These are phyloP conservation scores for Arrhopalites spinosus DNA, from an alignment of 2,888 invertebrate genomes.

Conservation along the genomic window DNA sequence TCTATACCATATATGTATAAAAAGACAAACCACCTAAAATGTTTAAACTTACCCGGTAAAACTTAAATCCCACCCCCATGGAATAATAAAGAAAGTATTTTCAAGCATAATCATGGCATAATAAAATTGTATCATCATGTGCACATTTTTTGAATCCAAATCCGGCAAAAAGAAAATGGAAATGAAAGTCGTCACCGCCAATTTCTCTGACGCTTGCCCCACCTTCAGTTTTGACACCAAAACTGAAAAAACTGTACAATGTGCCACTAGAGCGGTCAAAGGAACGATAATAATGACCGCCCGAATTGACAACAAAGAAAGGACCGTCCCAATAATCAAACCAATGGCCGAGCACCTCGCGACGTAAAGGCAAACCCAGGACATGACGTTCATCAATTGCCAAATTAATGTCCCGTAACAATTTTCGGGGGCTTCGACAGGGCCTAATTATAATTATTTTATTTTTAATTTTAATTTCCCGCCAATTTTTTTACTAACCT, in stretches of 20 bases:
- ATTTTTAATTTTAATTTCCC: no score
- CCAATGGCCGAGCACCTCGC: slow-evolving; percentile 48
- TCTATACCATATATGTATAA: no score
- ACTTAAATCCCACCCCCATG: slow-evolving; percentile 44
- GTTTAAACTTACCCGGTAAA: slow-evolving; percentile 16
- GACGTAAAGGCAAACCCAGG: slow-evolving; percentile 51
- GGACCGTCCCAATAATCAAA: slow-evolving; percentile 28
- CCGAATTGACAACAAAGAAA: slow-evolving; percentile 34
- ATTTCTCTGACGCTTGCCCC: slow-evolving; percentile 50
- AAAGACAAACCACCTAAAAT: no score
- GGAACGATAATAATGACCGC: slow-evolving; percentile 33
- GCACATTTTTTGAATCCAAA: slow-evolving; percentile 41
- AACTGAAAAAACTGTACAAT: slow-evolving; percentile 43
- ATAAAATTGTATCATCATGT: slow-evolving; percentile 49
- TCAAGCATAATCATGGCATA: slow-evolving; percentile 47
- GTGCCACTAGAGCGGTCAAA: no score
- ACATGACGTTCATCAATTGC: slow-evolving; percentile 44
- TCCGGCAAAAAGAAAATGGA: slow-evolving; percentile 54
- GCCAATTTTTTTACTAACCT: slow-evolving; percentile 29
- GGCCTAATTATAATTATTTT: slow-evolving; percentile 39
- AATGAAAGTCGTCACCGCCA: slow-evolving; percentile 51
- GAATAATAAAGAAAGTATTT: slow-evolving; percentile 50
- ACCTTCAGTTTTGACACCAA: slow-evolving; percentile 23
- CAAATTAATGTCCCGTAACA: slow-evolving; percentile 42
- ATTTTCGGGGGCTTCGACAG: slow-evolving; percentile 46